phyloP scores from a whole-genome alignment of 2,797 vertebrate genomes.

The Esox lucius region DNA sequence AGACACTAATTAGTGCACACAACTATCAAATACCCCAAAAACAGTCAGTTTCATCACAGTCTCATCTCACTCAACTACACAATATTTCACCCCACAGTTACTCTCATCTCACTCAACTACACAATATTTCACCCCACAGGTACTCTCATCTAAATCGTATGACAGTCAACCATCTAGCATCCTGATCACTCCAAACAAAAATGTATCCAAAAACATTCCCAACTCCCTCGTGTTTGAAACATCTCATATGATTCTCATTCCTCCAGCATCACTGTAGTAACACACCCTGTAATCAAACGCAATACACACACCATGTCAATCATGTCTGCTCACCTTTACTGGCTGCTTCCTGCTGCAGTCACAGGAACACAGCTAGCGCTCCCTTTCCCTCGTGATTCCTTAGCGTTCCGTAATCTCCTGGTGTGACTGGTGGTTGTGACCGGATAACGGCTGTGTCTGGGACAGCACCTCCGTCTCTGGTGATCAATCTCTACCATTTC shows the following conservation, averaged over 20 bases:
- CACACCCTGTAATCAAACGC: no score
- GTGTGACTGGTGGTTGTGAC: no score
- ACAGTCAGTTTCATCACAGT: neutral
- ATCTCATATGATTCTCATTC: no score
- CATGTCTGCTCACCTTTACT: no score
- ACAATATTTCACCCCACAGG: neutral
- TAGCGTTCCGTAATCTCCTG: no score
- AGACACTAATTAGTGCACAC: slow-evolving; percentile 49
- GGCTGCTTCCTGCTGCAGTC: no score
- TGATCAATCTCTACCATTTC: neutral
- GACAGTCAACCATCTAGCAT: no score
- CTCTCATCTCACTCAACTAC: neutral
- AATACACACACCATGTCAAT: no score
- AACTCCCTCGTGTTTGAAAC: no score
- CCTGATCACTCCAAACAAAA: no score
- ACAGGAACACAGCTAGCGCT: neutral
- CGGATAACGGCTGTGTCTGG: neutral
- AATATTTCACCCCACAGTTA: neutral
- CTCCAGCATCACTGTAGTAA: no score
- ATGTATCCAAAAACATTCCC: no score
- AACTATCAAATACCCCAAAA: slow-evolving; percentile 21
- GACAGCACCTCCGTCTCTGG: neutral
- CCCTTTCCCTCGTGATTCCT: slow-evolving; percentile 12
- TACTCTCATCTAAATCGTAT: neutral
- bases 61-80: neutral